Evolutionary conservation across 1,140 invertebrate genomes (phyloP).

Genomic region (Meloidogyne hapla): DNA sequence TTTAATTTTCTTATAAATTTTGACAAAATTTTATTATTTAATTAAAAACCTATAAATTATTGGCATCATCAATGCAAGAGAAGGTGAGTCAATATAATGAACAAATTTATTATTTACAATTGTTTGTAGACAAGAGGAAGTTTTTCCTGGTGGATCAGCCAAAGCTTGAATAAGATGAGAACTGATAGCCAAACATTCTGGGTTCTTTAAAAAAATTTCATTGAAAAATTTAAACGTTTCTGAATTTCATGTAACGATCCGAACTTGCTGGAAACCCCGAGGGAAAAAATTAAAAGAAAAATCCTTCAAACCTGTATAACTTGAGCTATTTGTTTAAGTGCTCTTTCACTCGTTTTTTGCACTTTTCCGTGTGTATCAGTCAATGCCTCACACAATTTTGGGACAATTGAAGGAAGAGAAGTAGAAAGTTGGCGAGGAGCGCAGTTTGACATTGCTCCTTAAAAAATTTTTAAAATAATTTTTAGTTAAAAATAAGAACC

Average conservation of each 20-base stretch:
- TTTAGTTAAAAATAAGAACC: slow-evolving; percentile 70
- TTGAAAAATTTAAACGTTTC: too few species aligned
- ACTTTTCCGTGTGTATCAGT: slow-evolving; percentile 96
- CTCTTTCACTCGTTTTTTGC: slow-evolving; percentile 91
- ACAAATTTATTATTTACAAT: slow-evolving; percentile 95
- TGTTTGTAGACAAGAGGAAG: slow-evolving; percentile 80
- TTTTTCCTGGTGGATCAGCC: slow-evolving; percentile 93
- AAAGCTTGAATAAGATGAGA: slow-evolving; percentile 87
- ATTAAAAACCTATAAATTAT: slow-evolving; percentile 67
- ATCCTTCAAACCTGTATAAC: slow-evolving; percentile 75
- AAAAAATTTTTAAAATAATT: neutral
- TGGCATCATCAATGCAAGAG: slow-evolving; percentile 96
- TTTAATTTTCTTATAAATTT: neutral
- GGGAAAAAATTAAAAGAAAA: slow-evolving; percentile 70
- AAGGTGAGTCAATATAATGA: slow-evolving; percentile 97
- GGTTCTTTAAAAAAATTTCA: slow-evolving; percentile 77
- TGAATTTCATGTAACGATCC: too few species aligned
- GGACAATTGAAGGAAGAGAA: slow-evolving; percentile 93
- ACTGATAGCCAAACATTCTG: slow-evolving; percentile 86
- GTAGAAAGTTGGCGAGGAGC: slow-evolving; percentile 96
- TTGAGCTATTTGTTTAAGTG: slow-evolving; percentile 90
- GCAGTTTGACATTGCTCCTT: slow-evolving; percentile 73
- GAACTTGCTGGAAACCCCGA: too few species aligned
- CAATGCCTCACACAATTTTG: slow-evolving; percentile 93
- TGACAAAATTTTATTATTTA: slow-evolving; percentile 1